Evolutionary conservation across 2,888 invertebrate genomes (phyloP).

Genomic region (Trachelus iudaicus): DNA sequence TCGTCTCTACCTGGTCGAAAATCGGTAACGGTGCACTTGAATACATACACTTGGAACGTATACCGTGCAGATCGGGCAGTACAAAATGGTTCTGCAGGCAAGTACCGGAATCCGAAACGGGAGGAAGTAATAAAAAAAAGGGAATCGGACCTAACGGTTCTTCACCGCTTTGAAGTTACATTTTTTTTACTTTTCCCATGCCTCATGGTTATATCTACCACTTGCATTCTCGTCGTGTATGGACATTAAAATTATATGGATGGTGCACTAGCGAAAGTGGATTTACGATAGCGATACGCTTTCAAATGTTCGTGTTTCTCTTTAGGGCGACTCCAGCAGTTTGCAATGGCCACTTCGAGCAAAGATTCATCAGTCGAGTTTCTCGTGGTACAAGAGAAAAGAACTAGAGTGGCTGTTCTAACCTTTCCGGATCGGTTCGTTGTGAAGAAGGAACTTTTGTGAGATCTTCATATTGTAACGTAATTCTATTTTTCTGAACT

Average conservation of each 20-base stretch:
- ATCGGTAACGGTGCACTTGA: too few species aligned
- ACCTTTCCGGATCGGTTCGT: neutral
- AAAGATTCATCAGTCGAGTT: constrained; percentile 9
- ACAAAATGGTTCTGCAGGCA: too few species aligned
- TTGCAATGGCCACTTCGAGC: constrained; percentile 16
- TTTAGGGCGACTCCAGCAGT: constrained; percentile 5
- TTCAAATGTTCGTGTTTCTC: constrained; percentile 10
- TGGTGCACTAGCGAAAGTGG: constrained; percentile 10
- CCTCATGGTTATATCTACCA: neutral
- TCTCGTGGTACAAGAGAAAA: neutral
- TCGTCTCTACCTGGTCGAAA: too few species aligned
- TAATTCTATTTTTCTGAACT: too few species aligned
- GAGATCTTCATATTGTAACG: too few species aligned
- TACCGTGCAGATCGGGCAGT: too few species aligned
- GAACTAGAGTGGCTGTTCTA: neutral
- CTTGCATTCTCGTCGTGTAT: neutral
- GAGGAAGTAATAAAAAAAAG: neutral
- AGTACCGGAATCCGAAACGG: too few species aligned
- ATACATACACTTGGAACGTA: too few species aligned
- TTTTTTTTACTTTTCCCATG: neutral
- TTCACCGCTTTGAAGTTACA: neutral
- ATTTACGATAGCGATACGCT: constrained; percentile 16
- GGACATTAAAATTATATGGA: constrained; percentile 22
- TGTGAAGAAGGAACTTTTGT: too few species aligned
- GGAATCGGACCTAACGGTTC: neutral